Conservation (phyloP, 2,113 vertebrate genomes). For the Sciurus niger region DNA sequence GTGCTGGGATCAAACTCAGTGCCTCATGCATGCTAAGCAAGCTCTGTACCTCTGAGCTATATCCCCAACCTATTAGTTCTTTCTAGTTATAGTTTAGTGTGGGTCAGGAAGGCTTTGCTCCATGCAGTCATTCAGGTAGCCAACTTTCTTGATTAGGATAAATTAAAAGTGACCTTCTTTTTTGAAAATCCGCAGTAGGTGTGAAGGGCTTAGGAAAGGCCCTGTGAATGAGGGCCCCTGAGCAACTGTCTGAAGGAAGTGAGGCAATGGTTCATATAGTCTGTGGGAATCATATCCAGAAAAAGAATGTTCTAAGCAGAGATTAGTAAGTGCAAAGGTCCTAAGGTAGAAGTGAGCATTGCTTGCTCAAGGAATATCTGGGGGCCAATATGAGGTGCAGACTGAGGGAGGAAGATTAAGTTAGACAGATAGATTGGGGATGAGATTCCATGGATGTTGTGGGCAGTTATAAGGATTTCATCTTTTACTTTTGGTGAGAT, state of each 20-base stretch:
- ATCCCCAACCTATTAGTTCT: no score
- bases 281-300: not conserved
- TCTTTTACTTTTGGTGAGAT: not conserved
- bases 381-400: not conserved
- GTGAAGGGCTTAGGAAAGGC: not conserved
- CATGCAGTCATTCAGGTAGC: not conserved
- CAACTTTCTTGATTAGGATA: not conserved
- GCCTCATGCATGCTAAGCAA: no score
- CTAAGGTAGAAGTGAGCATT: not conserved
- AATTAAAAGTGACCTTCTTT: not conserved
- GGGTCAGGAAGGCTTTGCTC: not conserved
- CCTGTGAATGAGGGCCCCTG: not conserved
- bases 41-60: no score
- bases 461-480: not conserved
- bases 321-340: not conserved
- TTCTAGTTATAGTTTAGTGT: not conserved
- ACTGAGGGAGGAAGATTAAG: not conserved
- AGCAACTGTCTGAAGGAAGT: not conserved
- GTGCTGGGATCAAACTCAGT: no score
- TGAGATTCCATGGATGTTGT: not conserved
- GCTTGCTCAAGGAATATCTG: not conserved
- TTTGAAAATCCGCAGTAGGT: not conserved
- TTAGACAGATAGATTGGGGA: not conserved
- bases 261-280: not conserved
- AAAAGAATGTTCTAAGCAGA: not conserved